Base-by-base conservation (phyloP, 1,140 invertebrate genomes). In the Bradynema listronoti region DNA sequence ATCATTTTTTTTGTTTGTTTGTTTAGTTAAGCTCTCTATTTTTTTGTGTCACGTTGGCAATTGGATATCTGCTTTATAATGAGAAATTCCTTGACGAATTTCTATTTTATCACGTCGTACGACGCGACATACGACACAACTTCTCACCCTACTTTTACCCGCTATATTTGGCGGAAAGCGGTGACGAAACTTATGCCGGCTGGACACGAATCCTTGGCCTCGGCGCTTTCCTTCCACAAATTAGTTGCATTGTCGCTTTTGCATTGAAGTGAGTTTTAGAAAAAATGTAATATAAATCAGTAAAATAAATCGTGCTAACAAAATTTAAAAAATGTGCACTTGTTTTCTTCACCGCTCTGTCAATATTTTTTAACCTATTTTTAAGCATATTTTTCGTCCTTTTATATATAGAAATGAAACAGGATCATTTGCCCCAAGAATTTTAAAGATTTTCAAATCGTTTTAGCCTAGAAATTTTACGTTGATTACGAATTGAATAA, bases 71-170 rank as follows among this genome's bases (percentile, higher is more conserved):
- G 9, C 71, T 88, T 2, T 99, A 96, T 79, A 91, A 90, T 0
- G 86, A 87, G 75, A 81, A 87, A 58, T 98, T 91, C 79, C 72
- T 98, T 0, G 84, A 91, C 57, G 90, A 98, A 80, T 89, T 90
- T 2, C 87, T 93, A 63, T 80, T 97, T 11, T 97, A 96, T 80
- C 95, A 99, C 80, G 77, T 96, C 4, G 82, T 85, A 19, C 83
- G 94, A 63, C 86, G 86, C 73, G 95, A 98, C 79, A 86, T 86
- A 0, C 84, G 86, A n/a, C 94, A 99, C 77, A 99, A 98, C 80
- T 98, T 98, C 79, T 97, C 93, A 0, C 81, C 92, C 0, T 90
- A 91, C 69, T 98, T 98, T 79, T 92, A 96, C 74, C 82, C 92
- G 73, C 84, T 91, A 41, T 96, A 96, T 80, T 80, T 96, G 29